Conservation (phyloP, 2,113 vertebrate species). For the Calyptomena viridis region DNA sequence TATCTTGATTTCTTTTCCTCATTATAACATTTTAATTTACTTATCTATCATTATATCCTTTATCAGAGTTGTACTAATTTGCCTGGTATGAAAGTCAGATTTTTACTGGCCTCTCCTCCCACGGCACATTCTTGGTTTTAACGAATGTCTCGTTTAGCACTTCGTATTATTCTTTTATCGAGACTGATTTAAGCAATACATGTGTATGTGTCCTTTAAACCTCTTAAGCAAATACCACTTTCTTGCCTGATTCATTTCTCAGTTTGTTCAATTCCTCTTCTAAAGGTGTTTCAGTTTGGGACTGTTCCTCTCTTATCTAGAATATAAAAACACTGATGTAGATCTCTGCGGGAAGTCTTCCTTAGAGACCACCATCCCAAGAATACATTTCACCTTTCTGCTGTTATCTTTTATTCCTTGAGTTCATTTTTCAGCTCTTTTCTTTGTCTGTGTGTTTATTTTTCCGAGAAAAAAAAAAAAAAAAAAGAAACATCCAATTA, state of each 20-base stretch:
- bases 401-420: background rate
- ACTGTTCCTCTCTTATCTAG: background rate
- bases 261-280: background rate
- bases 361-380: background rate
- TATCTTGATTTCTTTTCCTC: background rate
- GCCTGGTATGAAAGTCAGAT: background rate
- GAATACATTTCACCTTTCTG: background rate
- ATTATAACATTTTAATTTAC: background rate
- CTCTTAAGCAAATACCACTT: background rate
- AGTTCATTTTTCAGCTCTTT: background rate
- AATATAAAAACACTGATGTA: background rate
- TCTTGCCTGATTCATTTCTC: background rate
- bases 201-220: background rate
- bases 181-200: background rate
- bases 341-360: background rate
- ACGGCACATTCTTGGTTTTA: background rate
- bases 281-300: background rate
- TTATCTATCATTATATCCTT: background rate
- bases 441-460: background rate
- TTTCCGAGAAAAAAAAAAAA: background rate
- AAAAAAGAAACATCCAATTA: background rate
- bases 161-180: background rate
- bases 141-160: background rate
- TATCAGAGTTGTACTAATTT: background rate
- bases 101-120: background rate